Base-by-base conservation (phyloP, 2,797 vertebrate genomes). In the Kryptopterus vitreolus region DNA sequence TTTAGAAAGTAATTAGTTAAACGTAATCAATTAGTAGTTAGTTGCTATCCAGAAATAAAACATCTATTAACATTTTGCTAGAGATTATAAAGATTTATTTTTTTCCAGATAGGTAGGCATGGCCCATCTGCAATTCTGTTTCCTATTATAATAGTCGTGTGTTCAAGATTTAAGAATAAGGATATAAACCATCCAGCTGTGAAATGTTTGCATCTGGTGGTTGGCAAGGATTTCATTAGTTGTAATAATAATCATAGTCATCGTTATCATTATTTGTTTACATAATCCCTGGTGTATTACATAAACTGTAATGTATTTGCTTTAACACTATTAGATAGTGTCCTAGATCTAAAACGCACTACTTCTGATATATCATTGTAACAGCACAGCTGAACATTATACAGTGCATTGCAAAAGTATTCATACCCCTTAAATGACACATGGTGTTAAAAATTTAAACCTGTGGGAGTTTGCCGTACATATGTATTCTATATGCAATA, bases 1-100 rank as follows among this genome's bases (percentile, higher is more conserved):
- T 20, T 69, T 24, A 48, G 66, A 68, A 68, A 48, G 65, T 48
- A 26, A 11, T 66, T 35, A 65, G 65, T 38, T 65, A 65, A 9
- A n/a, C 11, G 63, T n/a, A 63, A 18, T 35, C 9, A 63, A 31
- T 20, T 38, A 38, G 3, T 43, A 48, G 15, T 1, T 48, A 48
- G 33, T 35, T 20, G 29, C 26, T 62, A 62, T 43, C 11, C 38
- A 48, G 2, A 12, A 48, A 69, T 20, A 4, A 65, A 65, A 65
- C 38, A 43, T n/a, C 15, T 69, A 50, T 50, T 24, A 50, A 43
- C 24, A 68, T 68, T 12, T 13, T 24, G 8, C 38, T 43, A 43
- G 6, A 43, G 38, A 43, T 43, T n/a, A n/a, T n/a, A n/a, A n/a
- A n/a, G n/a, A n/a, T n/a, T n/a, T n/a, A n/a, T n/a, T n/a, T n/a